Evolutionary conservation across 2,113 vertebrate species (phyloP).

Genomic region (Cromileptes altivelis): DNA sequence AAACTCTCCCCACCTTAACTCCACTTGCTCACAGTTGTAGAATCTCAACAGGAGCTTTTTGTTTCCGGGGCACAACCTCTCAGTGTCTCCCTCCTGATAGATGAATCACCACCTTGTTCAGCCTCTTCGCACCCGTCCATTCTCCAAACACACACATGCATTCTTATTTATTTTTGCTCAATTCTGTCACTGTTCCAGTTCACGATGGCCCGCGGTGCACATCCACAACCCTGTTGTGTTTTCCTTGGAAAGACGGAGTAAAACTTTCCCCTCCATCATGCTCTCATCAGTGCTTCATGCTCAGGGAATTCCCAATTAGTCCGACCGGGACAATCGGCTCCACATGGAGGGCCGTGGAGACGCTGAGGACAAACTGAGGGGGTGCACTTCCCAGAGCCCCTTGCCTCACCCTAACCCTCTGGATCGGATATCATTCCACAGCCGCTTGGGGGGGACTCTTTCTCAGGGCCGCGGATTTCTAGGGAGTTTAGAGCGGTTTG

Average conservation of each 20-base stretch:
- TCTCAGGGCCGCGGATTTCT: slow-evolving; percentile 73
- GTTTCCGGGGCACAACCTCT: slow-evolving; percentile 18
- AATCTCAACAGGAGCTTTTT: slow-evolving; percentile 23
- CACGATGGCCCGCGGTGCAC: slow-evolving; percentile 65
- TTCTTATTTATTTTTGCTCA: slow-evolving; percentile 67
- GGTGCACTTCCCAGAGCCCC: slow-evolving; percentile 73
- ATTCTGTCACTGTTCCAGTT: slow-evolving; percentile 64
- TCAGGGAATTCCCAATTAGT: slow-evolving; percentile 82
- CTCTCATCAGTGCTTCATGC: slow-evolving; percentile 69
- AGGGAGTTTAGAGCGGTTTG: slow-evolving; percentile 66
- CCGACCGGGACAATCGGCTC: slow-evolving; percentile 57
- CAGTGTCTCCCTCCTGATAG: slow-evolving; percentile 50
- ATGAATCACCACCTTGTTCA: slow-evolving; percentile 48
- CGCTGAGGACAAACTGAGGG: slow-evolving; percentile 52
- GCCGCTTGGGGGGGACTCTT: slow-evolving; percentile 59
- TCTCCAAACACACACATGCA: slow-evolving; percentile 47
- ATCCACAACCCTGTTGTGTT: slow-evolving; percentile 77
- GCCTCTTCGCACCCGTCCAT: slow-evolving; percentile 32
- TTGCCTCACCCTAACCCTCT: slow-evolving; percentile 66
- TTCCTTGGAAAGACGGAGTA: slow-evolving; percentile 75
- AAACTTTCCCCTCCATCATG: slow-evolving; percentile 75
- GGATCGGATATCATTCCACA: slow-evolving; percentile 76
- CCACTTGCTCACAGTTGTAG: slow-evolving; percentile 19
- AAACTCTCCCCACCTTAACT: background rate
- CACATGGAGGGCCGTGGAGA: slow-evolving; percentile 56